A percentile compares a stretch with the other conserved stretches of the same genome.
Evolutionary conservation across 1,140 invertebrate genomes (phyloP).

Genomic region (Amphibalanus amphitrite): DNA sequence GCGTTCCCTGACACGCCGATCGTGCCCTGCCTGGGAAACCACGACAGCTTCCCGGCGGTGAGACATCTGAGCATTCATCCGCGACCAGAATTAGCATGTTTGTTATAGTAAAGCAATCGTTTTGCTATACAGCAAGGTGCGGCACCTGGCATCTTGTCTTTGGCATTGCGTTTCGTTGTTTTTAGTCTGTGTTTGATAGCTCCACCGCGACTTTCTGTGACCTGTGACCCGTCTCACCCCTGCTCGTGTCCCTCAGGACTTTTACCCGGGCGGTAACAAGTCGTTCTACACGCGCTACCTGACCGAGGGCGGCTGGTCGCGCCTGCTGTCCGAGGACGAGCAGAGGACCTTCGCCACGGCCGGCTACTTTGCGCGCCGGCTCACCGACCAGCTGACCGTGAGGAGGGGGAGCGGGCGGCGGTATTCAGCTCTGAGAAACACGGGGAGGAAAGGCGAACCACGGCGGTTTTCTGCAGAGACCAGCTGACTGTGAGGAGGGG

Average conservation of each 20-base stretch:
- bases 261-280: constrained; percentile 17
- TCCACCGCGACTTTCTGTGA: not conserved
- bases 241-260: constrained; percentile 12
- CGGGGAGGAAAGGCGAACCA: no score
- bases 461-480: no score
- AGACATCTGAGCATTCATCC: not conserved
- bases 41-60: constrained; percentile 26
- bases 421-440: no score
- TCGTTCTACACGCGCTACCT: constrained; percentile 24
- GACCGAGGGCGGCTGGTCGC: constrained; percentile 21
- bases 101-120: not conserved
- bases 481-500: no score
- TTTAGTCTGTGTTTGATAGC: no score
- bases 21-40: constrained; percentile 29
- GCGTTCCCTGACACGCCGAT: constrained; percentile 24
- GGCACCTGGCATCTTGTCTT: not conserved
- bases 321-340: constrained; percentile 18
- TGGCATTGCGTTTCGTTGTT: not conserved
- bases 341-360: constrained; percentile 16
- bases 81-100: not conserved
- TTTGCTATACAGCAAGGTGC: not conserved
- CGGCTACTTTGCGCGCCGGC: constrained; percentile 17
- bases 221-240: not conserved
- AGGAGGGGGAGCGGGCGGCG: no score
- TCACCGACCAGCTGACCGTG: constrained; percentile 7